Evolutionary conservation across 2,797 vertebrate genomes (phyloP), one percentile per base, ranked within the genome.

Genomic region (Sternarchorhynchus goeldii): DNA sequence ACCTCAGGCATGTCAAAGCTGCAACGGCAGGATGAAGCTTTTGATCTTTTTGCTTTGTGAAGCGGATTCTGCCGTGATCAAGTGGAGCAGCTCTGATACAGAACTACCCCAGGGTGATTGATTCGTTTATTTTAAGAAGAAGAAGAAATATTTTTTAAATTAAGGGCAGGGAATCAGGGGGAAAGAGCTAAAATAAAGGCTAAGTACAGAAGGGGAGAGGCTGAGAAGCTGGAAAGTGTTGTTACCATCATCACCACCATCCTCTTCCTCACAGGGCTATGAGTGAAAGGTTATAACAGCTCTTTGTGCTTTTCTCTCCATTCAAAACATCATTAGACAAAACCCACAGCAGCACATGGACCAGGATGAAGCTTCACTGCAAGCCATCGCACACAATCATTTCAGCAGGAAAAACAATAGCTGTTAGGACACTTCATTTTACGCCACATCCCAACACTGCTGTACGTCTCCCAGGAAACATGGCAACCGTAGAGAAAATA

Each of bases 321-420:
- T 36, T 65, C 12, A n/a, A 34, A 21, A 34, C 31, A 7, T 65
- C 39, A n/a, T 66, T 20, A 21, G 21, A 39, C 2, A 68, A 2
- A 66, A 66, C 21, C 34, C 1, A 25, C 16, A 6, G 25, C 25
- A 25, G 73, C 12, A 73, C 20, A 20, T n/a, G 25, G 55, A 75
- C n/a, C 41, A 39, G 18, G n/a, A 69, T 4, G 12, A 69, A 75
- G 31, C 16, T 79, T 75, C 29, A 56, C 29, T 68, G 65, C 58
- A 75, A 66, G 77, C 55, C 12, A 6, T 56, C 32, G 2, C 69
- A 41, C 41, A 57, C 16, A 36, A 55, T 20, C 6, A 62, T 17
- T 45, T 62, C 50, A 63, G 64, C 64, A 75, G 62, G 31, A 70
- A 75, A 69, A 7, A 41, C 25, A 50, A 25, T 60, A 21, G 32